phyloP scores from a whole-genome alignment of 1,140 invertebrate genomes.

The Calephelis virginiensis region DNA sequence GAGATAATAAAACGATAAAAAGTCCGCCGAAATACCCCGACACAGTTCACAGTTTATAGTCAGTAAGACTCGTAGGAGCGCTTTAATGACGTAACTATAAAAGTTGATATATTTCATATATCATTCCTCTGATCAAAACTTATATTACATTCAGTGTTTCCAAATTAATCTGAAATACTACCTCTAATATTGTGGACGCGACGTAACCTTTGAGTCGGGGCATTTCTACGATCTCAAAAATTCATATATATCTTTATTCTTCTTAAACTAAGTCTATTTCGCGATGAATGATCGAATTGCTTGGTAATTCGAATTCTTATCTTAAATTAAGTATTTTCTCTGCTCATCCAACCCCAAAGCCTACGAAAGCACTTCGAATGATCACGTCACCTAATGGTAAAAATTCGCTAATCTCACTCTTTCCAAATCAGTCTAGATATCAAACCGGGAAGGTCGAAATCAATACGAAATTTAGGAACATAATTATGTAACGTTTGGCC shows the following conservation, averaged over 20 bases:
- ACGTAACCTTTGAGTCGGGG: conserved; percentile 42
- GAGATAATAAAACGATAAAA: conserved; percentile 67
- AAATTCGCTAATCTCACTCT: conserved; percentile 71
- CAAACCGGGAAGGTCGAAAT: conserved; percentile 29
- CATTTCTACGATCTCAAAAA: conserved; percentile 49
- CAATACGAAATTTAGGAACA: conserved; percentile 48
- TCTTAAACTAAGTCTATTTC: conserved; percentile 72
- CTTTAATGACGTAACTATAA: conserved; percentile 38
- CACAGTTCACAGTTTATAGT: conserved; percentile 58
- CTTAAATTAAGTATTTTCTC: conserved; percentile 72
- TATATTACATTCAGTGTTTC: conserved; percentile 39
- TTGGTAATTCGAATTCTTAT: conserved; percentile 74
- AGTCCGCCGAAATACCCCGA: conserved; percentile 43
- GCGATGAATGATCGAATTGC: conserved; percentile 78
- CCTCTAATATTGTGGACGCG: conserved; percentile 54
- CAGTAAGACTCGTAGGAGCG: conserved; percentile 51
- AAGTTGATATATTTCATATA: conserved; percentile 62
- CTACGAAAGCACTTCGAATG: conserved; percentile 61
- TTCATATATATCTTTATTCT: conserved; percentile 72
- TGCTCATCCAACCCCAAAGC: conserved; percentile 31
- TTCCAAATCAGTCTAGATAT: conserved; percentile 54
- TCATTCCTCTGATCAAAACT: conserved; percentile 44
- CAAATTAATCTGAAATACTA: conserved; percentile 44
- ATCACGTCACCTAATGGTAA: conserved; percentile 64
- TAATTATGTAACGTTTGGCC: conserved; percentile 50